Evolutionary conservation across 2,797 vertebrate genomes (phyloP).

Genomic region (Lepus townsendii): DNA sequence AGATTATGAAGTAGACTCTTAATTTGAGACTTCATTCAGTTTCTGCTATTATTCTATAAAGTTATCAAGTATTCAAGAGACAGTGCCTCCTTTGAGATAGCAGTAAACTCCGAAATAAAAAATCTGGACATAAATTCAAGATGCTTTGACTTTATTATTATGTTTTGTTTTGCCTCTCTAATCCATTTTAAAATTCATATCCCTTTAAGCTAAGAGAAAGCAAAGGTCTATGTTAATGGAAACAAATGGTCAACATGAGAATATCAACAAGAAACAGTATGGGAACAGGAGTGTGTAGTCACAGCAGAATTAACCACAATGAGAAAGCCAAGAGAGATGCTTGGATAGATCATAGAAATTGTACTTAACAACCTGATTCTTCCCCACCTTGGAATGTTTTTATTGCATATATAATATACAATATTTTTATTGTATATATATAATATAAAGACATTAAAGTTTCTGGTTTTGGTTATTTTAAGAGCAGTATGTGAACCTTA

Average conservation of each 20-base stretch:
- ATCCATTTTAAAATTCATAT: not conserved
- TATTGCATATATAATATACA: not conserved
- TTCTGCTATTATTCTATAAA: constrained; percentile 14
- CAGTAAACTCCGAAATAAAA: not conserved
- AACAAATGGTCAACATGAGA: not conserved
- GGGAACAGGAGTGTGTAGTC: accelerated
- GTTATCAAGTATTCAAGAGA: not conserved
- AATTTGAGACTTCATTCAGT: not conserved
- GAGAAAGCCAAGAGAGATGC: not conserved
- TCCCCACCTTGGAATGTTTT: not conserved
- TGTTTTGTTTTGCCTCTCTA: not conserved
- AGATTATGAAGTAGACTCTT: not conserved
- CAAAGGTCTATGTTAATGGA: not conserved
- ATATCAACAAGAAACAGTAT: accelerated
- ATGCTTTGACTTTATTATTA: not conserved
- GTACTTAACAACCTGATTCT: not conserved
- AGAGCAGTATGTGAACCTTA: not conserved
- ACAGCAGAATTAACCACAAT: not conserved
- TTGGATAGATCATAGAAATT: not conserved
- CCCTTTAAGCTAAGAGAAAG: not conserved
- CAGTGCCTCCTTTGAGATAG: not conserved
- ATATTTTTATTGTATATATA: too few species aligned
- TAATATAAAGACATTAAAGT: not conserved
- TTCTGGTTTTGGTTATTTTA: not conserved
- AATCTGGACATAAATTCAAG: not conserved